Evolutionary conservation across 2,797 vertebrate species (phyloP).

Genomic region (Gallinago nigripennis): DNA sequence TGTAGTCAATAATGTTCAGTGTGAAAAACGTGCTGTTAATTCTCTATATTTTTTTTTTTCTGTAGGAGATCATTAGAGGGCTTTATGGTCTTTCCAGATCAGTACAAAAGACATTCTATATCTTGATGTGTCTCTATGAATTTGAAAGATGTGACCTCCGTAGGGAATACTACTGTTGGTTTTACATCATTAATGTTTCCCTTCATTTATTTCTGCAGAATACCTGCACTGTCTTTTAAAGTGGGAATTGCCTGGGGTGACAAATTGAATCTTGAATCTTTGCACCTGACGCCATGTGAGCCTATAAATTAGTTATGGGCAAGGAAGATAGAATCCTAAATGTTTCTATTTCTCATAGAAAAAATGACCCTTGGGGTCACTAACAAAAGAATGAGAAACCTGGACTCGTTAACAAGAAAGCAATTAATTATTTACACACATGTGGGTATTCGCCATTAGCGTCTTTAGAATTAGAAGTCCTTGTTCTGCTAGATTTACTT

Average conservation of each 20-base stretch:
- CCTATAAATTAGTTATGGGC: conserved; percentile 77
- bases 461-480: conserved; percentile 29
- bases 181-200: conserved; percentile 57
- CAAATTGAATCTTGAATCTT: conserved; percentile 68
- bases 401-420: conserved; percentile 59
- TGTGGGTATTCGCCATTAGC: conserved; percentile 32
- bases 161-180: conserved; percentile 36
- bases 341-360: conserved; percentile 57
- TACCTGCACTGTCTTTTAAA: conserved; percentile 60
- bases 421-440: conserved; percentile 73
- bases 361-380: conserved; percentile 47
- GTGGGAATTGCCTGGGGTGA: conserved; percentile 63
- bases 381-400: conserved; percentile 62
- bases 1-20: not conserved
- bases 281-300: conserved; percentile 67
- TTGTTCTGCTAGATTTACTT: conserved; percentile 39
- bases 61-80: conserved; percentile 33
- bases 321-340: conserved; percentile 65
- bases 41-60: not conserved
- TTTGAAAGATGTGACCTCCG: conserved; percentile 38
- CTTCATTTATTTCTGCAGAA: conserved; percentile 62
- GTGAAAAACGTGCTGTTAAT: conserved; percentile 10
- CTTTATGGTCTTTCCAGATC: conserved; percentile 41
- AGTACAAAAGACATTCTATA: conserved; percentile 20
- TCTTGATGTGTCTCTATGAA: conserved; percentile 43